These are phyloP conservation scores for Irena cyanogastra DNA, from an alignment of 2,113 vertebrate species.

Conservation along the genomic window DNA sequence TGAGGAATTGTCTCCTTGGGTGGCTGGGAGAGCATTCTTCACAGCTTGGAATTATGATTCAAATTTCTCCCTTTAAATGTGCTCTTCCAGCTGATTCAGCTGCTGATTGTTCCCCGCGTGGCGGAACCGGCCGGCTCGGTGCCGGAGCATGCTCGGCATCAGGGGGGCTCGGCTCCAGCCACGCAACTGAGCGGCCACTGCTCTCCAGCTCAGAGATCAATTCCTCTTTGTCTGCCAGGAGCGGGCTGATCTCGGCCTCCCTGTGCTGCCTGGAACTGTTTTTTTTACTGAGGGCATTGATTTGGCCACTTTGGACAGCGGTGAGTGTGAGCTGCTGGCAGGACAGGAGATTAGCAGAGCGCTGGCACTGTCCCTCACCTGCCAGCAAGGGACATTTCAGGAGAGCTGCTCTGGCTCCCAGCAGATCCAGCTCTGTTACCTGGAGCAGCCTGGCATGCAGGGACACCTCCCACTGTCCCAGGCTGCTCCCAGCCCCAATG, in stretches of 20 bases:
- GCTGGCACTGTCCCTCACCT: not conserved
- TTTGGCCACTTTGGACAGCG: not conserved
- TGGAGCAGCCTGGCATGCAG: not conserved
- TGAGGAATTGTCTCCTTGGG: conserved; percentile 56
- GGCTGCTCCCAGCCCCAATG: not conserved
- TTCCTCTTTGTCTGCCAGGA: not conserved
- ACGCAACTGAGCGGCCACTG: not conserved
- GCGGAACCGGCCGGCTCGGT: not conserved
- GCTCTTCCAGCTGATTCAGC: conserved; percentile 56
- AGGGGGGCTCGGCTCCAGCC: not conserved
- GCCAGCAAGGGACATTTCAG: rapidly evolving
- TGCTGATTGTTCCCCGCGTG: not conserved
- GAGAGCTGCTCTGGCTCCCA: not conserved
- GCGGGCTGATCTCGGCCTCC: not conserved
- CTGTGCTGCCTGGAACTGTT: not conserved
- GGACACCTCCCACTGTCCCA: not conserved
- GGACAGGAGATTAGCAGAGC: not conserved
- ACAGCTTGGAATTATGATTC: conserved; percentile 54
- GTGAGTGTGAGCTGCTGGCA: not conserved
- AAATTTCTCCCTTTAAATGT: conserved; percentile 11
- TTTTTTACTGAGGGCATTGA: not conserved
- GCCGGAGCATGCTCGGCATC: not conserved
- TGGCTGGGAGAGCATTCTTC: conserved; percentile 39
- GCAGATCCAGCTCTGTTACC: rapidly evolving
- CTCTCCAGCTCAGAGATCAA: not conserved